Evolutionary conservation across 2,797 vertebrate genomes (phyloP), one percentile per base, ranked within the genome.

Genomic region (Siniperca undulata): DNA sequence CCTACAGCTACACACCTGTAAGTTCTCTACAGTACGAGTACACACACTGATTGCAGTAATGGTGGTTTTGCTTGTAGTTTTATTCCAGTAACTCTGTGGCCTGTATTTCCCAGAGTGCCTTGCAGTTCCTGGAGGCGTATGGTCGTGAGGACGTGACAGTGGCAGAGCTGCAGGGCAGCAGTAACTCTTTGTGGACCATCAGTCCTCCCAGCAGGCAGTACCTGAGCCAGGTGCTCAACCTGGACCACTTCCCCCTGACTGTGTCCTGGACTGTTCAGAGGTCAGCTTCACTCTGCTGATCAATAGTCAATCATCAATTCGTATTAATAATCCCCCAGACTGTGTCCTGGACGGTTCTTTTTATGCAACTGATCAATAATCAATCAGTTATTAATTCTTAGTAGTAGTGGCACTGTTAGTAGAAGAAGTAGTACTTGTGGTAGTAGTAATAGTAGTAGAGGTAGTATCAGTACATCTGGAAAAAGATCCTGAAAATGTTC

Each of bases 131-230:
- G 86, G 97, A 99, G 88, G 96, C 96, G 0, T 99, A 99, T 84
- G 93, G 94, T 46, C 94, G 58, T 38, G 97, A 98, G 93, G 98
- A 99, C 46, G 95, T 99, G 92, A 97, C 97, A 2, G 93, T 98
- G 68, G 97, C 97, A 7, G 96, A 97, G 88, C 93, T 99, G 86
- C 97, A 98, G 91, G 98, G 97, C 74, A 97, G 97, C 93, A 98
- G 97, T 48, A 99, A 98, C 92, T 98, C 98, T 71, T 95, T 99
- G 70, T 99, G 98, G 98, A 98, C 97, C 86, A 99, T 99, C 94
- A 98, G 97, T 83, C 98, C 98, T 74, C 98, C 98, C 68, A 99
- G 98, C 74, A 96, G 97, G 90, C 34, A 94, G 66, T 98, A 97
- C 92, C 96, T 99, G 93, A 97, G 97, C 91, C 89, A 97, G 5